Conservation (phyloP, 2,797 vertebrate genomes). For the Galaxias olidus region DNA sequence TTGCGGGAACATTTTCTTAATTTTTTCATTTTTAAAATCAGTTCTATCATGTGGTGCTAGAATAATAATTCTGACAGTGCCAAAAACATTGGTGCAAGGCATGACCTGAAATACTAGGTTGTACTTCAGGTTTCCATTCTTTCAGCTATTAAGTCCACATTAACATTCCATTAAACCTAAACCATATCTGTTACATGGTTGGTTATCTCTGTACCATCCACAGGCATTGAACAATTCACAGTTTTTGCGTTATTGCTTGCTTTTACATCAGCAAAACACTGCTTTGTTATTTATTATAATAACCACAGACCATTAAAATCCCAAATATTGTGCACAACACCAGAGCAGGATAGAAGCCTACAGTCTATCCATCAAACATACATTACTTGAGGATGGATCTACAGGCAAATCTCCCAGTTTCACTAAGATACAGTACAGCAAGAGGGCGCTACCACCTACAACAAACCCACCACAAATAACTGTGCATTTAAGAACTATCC, state of each 20-base stretch:
- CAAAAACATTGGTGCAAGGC: slow-evolving; percentile 63
- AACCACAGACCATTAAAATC: slow-evolving; percentile 46
- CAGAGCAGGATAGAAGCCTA: slow-evolving; percentile 56
- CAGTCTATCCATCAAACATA: slow-evolving; percentile 59
- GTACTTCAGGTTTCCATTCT: no score
- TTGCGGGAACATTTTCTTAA: slow-evolving; percentile 21
- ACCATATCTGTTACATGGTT: neutral
- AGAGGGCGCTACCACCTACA: slow-evolving; percentile 63
- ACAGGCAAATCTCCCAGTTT: slow-evolving; percentile 68
- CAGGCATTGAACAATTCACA: no score
- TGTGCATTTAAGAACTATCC: slow-evolving; percentile 55
- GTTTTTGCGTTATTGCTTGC: no score
- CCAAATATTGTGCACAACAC: slow-evolving; percentile 55
- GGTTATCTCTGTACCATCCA: no score
- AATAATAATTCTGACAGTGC: slow-evolving; percentile 36
- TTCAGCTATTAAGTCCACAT: slow-evolving; percentile 50
- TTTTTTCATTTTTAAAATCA: slow-evolving; percentile 39
- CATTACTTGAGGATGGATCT: slow-evolving; percentile 67
- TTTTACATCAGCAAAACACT: no score
- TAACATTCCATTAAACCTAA: slow-evolving; percentile 41
- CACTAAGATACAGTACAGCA: slow-evolving; percentile 69
- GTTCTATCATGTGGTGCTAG: slow-evolving; percentile 26
- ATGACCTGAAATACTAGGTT: slow-evolving; percentile 50
- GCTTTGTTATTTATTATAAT: slow-evolving; percentile 32
- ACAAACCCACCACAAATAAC: slow-evolving; percentile 59